Evolutionary conservation across 2,888 invertebrate species (phyloP).

Genomic region (Spilosoma lubricipeda): DNA sequence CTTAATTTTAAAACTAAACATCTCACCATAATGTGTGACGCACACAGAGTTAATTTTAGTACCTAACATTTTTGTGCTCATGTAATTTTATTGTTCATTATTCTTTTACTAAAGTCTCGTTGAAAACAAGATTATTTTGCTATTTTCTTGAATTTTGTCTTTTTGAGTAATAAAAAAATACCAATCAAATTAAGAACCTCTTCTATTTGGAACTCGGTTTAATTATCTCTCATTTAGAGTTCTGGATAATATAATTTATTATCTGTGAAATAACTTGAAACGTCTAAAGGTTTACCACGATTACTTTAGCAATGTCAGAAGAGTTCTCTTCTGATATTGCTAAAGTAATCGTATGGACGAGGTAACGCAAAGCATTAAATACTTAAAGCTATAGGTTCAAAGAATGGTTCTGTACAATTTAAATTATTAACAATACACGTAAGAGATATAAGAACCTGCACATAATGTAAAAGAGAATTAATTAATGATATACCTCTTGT

Average conservation of each 20-base stretch:
- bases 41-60: not conserved
- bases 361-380: not conserved
- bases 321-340: no score
- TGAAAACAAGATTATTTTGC: not conserved
- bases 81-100: not conserved
- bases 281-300: not conserved
- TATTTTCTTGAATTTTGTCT: not conserved
- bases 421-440: not conserved
- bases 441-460: conserved; percentile 1
- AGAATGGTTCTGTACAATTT: not conserved
- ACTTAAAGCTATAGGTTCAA: not conserved
- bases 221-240: not conserved
- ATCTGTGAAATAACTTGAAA: not conserved
- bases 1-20: not conserved
- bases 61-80: not conserved
- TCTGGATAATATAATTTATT: not conserved
- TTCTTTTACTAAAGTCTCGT: not conserved
- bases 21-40: not conserved
- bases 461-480: conserved; percentile 17
- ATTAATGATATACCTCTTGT: conserved; percentile 20
- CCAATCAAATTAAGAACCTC: no score
- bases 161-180: not conserved
- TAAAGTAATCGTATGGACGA: no score
- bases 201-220: no score
- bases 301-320: not conserved